Conservation (phyloP, 2,113 vertebrate genomes). For the Alces alces region DNA sequence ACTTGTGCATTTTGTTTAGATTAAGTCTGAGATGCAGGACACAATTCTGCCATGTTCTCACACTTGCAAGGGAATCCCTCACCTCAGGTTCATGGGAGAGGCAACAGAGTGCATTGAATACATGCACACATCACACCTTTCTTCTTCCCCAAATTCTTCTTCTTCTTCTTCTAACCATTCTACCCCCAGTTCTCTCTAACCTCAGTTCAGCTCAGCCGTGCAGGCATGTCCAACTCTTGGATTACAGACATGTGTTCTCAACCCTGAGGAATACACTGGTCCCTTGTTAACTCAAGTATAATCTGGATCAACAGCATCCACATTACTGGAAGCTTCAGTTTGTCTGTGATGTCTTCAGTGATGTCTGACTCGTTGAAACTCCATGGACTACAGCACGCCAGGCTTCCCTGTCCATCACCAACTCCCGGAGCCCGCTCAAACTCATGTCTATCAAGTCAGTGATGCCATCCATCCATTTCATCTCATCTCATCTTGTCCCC, state of each 20-base stretch:
- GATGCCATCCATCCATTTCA: not conserved
- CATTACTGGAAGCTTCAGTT: not conserved
- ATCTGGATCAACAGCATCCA: not conserved
- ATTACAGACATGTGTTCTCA: not conserved
- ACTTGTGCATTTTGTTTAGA: not conserved
- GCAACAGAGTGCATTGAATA: not conserved
- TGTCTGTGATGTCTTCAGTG: too few relatives aligned
- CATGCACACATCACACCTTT: not conserved
- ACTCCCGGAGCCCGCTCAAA: not conserved
- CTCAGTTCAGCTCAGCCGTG: not conserved
- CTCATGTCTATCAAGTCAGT: not conserved
- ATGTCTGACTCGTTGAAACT: not conserved
- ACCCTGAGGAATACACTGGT: too few relatives aligned
- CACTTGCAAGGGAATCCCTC: not conserved
- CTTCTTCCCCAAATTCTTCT: not conserved
- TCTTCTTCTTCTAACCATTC: too few relatives aligned
- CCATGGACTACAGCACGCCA: not conserved
- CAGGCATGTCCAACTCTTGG: not conserved
- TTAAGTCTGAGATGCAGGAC: not conserved
- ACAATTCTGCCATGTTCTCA: not conserved
- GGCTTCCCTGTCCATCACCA: not conserved
- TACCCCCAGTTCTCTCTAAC: not conserved
- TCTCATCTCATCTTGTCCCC: not conserved
- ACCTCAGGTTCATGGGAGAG: fast-evolving
- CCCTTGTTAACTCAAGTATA: not conserved